Conservation (phyloP, 2,797 vertebrate species). For the Arrhamphus sclerolepis region DNA sequence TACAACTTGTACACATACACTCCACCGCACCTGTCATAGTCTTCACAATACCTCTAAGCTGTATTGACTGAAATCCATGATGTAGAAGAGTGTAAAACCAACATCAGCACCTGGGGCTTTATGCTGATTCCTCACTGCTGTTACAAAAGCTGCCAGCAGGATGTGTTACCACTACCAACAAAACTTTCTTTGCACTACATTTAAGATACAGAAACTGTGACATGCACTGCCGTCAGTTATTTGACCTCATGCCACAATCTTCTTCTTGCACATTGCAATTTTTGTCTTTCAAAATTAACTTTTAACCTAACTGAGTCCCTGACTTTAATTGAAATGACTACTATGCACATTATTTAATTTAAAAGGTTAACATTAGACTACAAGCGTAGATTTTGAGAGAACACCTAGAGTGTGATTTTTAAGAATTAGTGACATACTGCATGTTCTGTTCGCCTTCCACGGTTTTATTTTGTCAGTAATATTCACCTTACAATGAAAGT, state of each 20-base stretch:
- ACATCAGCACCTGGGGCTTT: conserved; percentile 30
- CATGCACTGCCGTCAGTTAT: no score
- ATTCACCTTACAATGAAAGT: conserved; percentile 48
- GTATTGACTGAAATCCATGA: conserved; percentile 25
- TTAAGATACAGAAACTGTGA: no score
- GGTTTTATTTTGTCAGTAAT: conserved; percentile 32
- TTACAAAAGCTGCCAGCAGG: background rate
- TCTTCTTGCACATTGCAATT: no score
- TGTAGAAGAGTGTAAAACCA: conserved; percentile 35
- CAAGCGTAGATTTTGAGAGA: no score
- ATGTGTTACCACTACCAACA: no score
- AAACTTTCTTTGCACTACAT: no score
- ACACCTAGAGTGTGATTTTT: no score
- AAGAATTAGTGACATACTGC: no score
- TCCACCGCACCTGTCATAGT: conserved; percentile 5
- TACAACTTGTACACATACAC: conserved; percentile 4
- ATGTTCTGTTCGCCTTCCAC: no score
- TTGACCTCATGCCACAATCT: no score
- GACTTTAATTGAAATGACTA: background rate
- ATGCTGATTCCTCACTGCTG: conserved; percentile 17
- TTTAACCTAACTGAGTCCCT: no score
- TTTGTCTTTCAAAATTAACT: background rate
- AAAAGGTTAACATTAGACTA: no score
- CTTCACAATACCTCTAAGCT: conserved; percentile 38
- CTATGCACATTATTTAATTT: background rate